Evolutionary conservation across 2,113 vertebrate genomes (phyloP).

Genomic region (Budorcas taxicolor): DNA sequence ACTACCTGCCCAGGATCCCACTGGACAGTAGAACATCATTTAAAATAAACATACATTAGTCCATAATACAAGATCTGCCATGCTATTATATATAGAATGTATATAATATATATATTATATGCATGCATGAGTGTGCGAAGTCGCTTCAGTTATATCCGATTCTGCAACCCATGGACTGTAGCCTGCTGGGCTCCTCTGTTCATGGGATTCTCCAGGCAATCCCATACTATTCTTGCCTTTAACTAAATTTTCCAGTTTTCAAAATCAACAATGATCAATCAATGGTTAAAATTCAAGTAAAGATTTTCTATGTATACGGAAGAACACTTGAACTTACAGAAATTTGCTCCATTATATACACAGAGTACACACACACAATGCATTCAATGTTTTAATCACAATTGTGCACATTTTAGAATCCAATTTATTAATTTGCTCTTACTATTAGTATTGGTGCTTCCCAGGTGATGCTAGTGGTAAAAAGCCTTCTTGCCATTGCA

Average conservation of each 20-base stretch:
- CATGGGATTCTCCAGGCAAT: not conserved
- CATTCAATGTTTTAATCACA: not conserved
- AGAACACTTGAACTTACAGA: not conserved
- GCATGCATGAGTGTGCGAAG: rapidly evolving
- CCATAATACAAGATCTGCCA: slow-evolving; percentile 52
- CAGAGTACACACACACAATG: not conserved
- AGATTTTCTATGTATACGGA: not conserved
- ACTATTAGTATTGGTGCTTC: not conserved
- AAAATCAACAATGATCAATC: slow-evolving; percentile 63
- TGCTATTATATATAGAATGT: not conserved
- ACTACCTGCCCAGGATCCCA: slow-evolving; percentile 47
- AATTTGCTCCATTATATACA: not conserved
- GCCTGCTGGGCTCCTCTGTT: not conserved
- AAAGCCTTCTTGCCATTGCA: not conserved
- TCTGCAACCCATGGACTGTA: not conserved
- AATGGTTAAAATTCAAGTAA: slow-evolving; percentile 55
- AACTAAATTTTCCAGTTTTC: slow-evolving; percentile 41
- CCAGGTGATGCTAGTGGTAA: not conserved
- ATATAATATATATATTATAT: not conserved
- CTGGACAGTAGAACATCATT: slow-evolving; percentile 68
- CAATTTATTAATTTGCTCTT: not conserved
- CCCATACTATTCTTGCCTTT: slow-evolving; percentile 41
- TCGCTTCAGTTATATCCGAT: rapidly evolving
- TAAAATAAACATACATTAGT: slow-evolving; percentile 46
- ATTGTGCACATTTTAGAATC: not conserved